Evolutionary conservation across 2,888 invertebrate species (phyloP).

Genomic region (Ischnus inquisitorius): DNA sequence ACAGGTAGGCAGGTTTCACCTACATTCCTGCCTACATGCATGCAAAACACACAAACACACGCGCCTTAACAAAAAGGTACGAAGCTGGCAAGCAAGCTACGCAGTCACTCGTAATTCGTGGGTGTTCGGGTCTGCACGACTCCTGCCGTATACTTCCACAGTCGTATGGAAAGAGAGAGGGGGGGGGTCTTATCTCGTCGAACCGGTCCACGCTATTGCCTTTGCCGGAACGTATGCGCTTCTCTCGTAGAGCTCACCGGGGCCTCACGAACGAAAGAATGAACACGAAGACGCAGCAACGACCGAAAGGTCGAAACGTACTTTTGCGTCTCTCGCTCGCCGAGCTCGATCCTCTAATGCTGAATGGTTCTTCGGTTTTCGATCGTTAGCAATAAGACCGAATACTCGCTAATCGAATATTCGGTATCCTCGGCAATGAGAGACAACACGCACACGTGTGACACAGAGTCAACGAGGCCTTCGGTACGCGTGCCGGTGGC

Average conservation of each 20-base stretch:
- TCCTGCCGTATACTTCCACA: constrained; percentile 27
- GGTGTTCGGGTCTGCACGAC: constrained; percentile 56
- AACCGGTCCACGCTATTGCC: constrained; percentile 78
- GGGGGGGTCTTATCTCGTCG: constrained; percentile 74
- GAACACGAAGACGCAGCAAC: not conserved
- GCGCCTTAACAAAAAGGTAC: constrained; percentile 18
- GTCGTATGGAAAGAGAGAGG: constrained; percentile 12
- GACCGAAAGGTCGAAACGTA: not conserved
- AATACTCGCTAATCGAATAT: constrained; percentile 22
- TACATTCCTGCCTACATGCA: constrained; percentile 47
- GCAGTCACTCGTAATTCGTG: constrained; percentile 61
- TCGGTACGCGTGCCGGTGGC: constrained; percentile 48
- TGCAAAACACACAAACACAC: constrained; percentile 25
- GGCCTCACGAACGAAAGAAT: constrained; percentile 7
- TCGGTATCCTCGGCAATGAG: not conserved
- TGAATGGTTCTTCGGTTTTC: not conserved
- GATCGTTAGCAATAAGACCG: not conserved
- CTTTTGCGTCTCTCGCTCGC: not conserved
- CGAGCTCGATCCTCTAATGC: not conserved
- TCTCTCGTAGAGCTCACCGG: constrained; percentile 12
- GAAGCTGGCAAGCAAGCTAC: constrained; percentile 33
- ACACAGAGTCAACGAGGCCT: constrained; percentile 1
- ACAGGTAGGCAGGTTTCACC: constrained; percentile 56
- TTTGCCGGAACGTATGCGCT: constrained; percentile 65
- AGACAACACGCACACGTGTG: constrained; percentile 12